Conservation (phyloP, 2,113 vertebrate species). For the Eurystomus gularis region DNA sequence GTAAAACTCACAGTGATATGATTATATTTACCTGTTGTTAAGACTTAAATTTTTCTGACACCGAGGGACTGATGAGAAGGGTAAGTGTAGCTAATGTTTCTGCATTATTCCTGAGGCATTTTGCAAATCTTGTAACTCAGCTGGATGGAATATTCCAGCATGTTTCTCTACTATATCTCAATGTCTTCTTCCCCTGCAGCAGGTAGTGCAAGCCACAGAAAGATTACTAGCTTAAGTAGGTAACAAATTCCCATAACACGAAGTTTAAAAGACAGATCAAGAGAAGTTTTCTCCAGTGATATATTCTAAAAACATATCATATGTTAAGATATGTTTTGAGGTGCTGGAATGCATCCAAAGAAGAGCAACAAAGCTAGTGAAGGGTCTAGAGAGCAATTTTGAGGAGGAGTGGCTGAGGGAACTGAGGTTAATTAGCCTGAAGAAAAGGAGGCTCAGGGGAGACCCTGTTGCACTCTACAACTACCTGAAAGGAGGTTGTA, state of each 20-base stretch:
- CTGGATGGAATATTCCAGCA: constrained; percentile 5
- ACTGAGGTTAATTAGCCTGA: no score
- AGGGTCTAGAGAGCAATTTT: background rate
- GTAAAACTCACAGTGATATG: background rate
- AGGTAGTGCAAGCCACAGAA: background rate
- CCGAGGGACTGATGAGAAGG: background rate
- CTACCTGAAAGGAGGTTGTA: no score
- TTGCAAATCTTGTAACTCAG: background rate
- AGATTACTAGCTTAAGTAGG: background rate
- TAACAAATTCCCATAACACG: background rate
- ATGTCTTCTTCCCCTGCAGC: background rate
- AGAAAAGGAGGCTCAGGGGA: no score
- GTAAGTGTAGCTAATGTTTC: background rate
- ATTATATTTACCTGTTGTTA: constrained; percentile 50
- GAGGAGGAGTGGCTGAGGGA: no score
- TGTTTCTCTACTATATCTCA: background rate
- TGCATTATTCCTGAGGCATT: background rate
- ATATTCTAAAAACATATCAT: background rate
- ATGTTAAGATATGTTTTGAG: no score
- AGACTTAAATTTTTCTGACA: background rate
- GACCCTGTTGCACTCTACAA: no score
- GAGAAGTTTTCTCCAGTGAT: background rate
- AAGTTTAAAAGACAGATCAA: background rate
- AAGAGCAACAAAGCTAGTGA: background rate
- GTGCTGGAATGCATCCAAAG: background rate